Percentiles rank a stretch among this genome's conserved stretches.
Conservation (phyloP, 2,113 vertebrate genomes). For the Heliornis fulica region DNA sequence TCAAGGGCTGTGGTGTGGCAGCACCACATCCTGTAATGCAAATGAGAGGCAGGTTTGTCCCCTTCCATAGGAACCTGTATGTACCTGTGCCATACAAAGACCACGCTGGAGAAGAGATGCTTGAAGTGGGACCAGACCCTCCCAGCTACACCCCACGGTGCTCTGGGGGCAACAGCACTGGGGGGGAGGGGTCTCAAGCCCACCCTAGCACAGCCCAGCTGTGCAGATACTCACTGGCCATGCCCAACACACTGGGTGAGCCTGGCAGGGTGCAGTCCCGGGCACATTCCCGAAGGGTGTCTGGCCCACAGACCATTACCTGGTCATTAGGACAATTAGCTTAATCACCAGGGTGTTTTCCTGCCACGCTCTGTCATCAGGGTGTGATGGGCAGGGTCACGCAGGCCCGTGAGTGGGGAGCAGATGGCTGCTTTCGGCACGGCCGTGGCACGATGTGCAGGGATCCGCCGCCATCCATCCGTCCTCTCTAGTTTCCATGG, state of each 20-base stretch:
- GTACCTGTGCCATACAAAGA: no score
- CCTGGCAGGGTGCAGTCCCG: fast-evolving
- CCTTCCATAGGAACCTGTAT: fast-evolving
- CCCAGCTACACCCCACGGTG: fast-evolving
- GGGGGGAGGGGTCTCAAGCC: background rate
- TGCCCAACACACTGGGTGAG: background rate
- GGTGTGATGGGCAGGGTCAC: background rate
- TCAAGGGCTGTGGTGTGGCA: background rate
- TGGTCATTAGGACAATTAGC: background rate
- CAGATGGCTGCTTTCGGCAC: background rate
- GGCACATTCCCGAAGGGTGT: background rate
- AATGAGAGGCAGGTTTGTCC: background rate
- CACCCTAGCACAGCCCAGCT: background rate
- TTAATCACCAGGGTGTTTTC: background rate
- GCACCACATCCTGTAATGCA: background rate
- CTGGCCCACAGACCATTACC: background rate
- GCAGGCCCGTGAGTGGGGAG: background rate
- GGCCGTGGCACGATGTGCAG: background rate
- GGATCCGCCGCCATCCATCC: background rate
- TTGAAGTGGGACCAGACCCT: background rate
- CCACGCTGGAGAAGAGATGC: fast-evolving
- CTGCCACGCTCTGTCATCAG: background rate
- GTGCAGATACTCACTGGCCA: fast-evolving
- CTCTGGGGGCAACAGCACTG: background rate
- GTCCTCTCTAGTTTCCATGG: conserved; percentile 64